phyloP scores from a whole-genome alignment of 2,797 vertebrate genomes.

The Numenius phaeopus region DNA sequence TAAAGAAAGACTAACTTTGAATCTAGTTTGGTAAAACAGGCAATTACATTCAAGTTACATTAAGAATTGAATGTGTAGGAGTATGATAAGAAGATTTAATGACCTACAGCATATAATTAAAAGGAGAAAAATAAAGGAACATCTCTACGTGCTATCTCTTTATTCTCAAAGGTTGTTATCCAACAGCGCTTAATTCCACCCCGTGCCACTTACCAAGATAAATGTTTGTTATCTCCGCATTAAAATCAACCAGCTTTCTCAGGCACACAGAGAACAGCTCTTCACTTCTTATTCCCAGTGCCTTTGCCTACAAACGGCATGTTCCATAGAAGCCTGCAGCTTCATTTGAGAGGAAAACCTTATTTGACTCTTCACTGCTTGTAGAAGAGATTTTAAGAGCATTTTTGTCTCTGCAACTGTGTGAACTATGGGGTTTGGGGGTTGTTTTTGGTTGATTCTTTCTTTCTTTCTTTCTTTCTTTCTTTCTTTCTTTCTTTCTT shows the following conservation, averaged over 20 bases:
- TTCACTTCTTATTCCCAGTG: neutral
- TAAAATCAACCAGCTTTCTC: slow-evolving; percentile 14
- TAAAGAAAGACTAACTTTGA: neutral
- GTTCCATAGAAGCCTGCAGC: neutral
- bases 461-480: too few species aligned
- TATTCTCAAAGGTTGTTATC: slow-evolving; percentile 46
- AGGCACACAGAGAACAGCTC: neutral
- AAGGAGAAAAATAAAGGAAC: slow-evolving; percentile 2
- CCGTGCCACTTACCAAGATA: slow-evolving; percentile 36
- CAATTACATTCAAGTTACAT: slow-evolving; percentile 45
- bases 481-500: too few species aligned
- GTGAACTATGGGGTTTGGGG: neutral
- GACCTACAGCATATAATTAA: slow-evolving; percentile 47
- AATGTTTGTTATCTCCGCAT: slow-evolving; percentile 28
- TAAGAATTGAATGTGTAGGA: slow-evolving; percentile 20
- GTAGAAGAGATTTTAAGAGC: neutral
- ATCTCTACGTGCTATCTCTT: slow-evolving; percentile 17
- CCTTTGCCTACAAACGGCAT: neutral
- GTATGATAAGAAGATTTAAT: slow-evolving; percentile 62
- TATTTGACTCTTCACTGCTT: neutral
- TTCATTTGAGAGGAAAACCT: neutral
- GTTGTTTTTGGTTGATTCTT: neutral
- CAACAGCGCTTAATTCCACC: neutral
- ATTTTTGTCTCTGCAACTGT: neutral
- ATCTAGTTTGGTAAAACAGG: slow-evolving; percentile 34